Evolutionary conservation across 2,113 vertebrate genomes (phyloP).

Genomic region (Aegypius monachus): DNA sequence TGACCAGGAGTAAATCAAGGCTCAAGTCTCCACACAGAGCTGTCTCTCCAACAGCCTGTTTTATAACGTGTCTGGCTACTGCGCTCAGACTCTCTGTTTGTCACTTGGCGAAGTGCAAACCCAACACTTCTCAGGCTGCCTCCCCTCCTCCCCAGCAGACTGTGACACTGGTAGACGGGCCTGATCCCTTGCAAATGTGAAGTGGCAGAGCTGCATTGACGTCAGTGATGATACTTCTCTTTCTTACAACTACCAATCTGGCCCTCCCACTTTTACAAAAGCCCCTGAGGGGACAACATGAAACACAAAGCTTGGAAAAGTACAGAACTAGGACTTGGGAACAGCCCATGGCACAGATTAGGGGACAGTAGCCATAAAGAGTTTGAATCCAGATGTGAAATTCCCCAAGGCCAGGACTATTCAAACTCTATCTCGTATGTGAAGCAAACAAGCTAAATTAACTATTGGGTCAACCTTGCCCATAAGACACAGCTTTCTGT

Average conservation of each 20-base stretch:
- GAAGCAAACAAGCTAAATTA: slow-evolving; percentile 42
- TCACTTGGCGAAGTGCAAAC: slow-evolving; percentile 33
- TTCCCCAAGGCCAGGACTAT: slow-evolving; percentile 21
- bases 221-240: slow-evolving; percentile 36
- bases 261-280: slow-evolving; percentile 43
- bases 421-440: slow-evolving; percentile 9
- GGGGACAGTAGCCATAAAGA: slow-evolving; percentile 61
- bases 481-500: background rate
- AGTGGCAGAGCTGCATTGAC: slow-evolving; percentile 53
- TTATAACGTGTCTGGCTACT: slow-evolving; percentile 32
- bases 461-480: slow-evolving; percentile 22
- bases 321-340: slow-evolving; percentile 46
- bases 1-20: slow-evolving; percentile 31
- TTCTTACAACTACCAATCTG: slow-evolving; percentile 47
- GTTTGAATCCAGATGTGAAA: slow-evolving; percentile 61
- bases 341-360: slow-evolving; percentile 51
- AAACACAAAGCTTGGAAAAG: slow-evolving; percentile 64
- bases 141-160: slow-evolving; percentile 37
- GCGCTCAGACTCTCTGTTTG: slow-evolving; percentile 11
- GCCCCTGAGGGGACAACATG: slow-evolving; percentile 32
- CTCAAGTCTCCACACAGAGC: slow-evolving; percentile 16
- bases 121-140: slow-evolving; percentile 31
- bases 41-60: slow-evolving; percentile 27
- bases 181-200: slow-evolving; percentile 33
- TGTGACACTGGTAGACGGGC: background rate